These are phyloP conservation scores for Drosophila orosa DNA, from an alignment of 1,140 invertebrate species.

Conservation along the genomic window DNA sequence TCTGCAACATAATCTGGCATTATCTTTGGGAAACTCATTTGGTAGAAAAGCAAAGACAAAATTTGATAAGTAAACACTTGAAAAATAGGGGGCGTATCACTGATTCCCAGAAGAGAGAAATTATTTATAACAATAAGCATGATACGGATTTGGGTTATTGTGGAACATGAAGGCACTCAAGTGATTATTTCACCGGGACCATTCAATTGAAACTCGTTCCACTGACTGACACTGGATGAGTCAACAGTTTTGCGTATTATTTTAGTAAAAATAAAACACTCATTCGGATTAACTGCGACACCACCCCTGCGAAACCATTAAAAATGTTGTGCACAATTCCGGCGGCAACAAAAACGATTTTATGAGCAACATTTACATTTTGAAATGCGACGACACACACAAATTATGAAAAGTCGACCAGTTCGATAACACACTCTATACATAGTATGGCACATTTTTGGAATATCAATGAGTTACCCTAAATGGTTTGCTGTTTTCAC, in stretches of 20 bases:
- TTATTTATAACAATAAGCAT: conserved; percentile 27
- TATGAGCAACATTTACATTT: conserved; percentile 36
- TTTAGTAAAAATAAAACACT: conserved; percentile 26
- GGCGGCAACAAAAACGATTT: background rate
- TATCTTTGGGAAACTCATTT: conserved; percentile 5
- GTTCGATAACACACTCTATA: conserved; percentile 25
- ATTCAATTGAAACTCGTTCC: conserved; percentile 39
- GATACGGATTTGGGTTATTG: conserved; percentile 26
- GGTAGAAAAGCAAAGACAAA: conserved; percentile 1
- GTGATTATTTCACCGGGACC: conserved; percentile 9
- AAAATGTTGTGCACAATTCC: conserved; percentile 10
- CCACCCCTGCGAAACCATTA: conserved; percentile 11
- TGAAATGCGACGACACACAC: conserved; percentile 24
- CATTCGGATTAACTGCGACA: background rate
- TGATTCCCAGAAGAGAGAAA: conserved; percentile 18
- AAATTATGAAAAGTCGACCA: conserved; percentile 35
- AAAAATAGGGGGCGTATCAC: conserved; percentile 27
- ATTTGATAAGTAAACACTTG: conserved; percentile 17
- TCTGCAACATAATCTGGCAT: background rate
- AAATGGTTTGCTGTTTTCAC: conserved; percentile 18
- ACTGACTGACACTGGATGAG: conserved; percentile 32
- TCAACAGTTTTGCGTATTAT: conserved; percentile 29
- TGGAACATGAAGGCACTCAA: background rate
- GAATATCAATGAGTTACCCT: conserved; percentile 33
- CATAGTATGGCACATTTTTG: conserved; percentile 13